Evolutionary conservation across 2,113 vertebrate species (phyloP).

Genomic region (human): DNA sequence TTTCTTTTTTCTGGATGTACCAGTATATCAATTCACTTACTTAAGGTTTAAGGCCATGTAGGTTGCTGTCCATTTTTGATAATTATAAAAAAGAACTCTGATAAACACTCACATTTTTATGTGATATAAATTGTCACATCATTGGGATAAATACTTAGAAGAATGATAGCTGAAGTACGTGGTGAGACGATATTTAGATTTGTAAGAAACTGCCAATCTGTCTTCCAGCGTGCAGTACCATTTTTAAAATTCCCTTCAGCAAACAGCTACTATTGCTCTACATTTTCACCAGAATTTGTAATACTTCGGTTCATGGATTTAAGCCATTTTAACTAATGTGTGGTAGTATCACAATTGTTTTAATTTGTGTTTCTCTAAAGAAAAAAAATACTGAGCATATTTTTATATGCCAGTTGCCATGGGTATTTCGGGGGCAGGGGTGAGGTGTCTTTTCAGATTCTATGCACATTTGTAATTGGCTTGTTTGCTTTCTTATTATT

Average conservation of each 20-base stretch:
- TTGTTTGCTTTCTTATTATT: neutral
- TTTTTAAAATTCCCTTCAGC: no score
- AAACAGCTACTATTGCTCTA: no score
- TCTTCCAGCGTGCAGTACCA: neutral
- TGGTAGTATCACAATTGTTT: neutral
- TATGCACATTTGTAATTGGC: neutral
- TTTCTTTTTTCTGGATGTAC: no score
- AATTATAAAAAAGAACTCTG: neutral
- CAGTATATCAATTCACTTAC: no score
- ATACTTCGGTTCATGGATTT: no score
- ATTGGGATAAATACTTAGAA: no score
- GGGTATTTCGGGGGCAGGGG: neutral
- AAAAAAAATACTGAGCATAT: neutral
- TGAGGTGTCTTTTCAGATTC: neutral
- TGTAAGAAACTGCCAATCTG: no score
- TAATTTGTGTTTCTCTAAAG: neutral
- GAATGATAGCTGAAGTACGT: no score
- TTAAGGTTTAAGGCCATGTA: no score
- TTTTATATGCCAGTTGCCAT: neutral
- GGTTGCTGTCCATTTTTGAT: neutral
- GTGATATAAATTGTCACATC: neutral
- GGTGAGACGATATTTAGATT: no score
- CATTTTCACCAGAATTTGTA: no score
- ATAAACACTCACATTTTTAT: neutral
- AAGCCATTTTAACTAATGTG: neutral